These are phyloP conservation scores for Cairina moschata DNA, from an alignment of 2,113 vertebrate genomes.

Conservation along the genomic window DNA sequence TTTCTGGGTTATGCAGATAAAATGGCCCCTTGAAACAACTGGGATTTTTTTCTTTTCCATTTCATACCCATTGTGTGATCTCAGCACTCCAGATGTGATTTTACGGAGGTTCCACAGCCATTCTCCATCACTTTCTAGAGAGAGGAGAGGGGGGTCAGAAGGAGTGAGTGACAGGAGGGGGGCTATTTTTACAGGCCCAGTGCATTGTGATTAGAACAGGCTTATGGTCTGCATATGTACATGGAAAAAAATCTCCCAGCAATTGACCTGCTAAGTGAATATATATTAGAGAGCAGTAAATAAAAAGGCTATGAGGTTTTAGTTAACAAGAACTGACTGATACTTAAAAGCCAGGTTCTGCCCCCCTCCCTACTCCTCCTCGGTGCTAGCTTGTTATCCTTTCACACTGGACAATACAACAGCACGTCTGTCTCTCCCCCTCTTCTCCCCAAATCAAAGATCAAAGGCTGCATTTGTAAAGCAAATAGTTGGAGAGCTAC, in stretches of 20 bases:
- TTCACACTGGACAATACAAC: constrained; percentile 82
- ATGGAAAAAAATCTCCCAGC: constrained; percentile 55
- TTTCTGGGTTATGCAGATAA: constrained; percentile 54
- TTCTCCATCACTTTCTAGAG: constrained; percentile 58
- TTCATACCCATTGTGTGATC: constrained; percentile 26
- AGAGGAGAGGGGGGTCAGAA: constrained; percentile 30
- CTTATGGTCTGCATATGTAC: constrained; percentile 48
- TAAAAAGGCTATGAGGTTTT: constrained; percentile 68
- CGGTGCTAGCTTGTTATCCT: constrained; percentile 82
- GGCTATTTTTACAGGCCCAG: constrained; percentile 36
- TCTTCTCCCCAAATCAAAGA: constrained; percentile 94
- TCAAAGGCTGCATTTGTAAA: constrained; percentile 99
- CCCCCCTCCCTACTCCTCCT: constrained; percentile 77
- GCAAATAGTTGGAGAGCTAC: constrained; percentile 95
- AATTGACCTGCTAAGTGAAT: constrained; percentile 73
- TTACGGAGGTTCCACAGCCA: constrained; percentile 50
- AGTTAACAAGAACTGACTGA: constrained; percentile 80
- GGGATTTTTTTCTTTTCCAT: background rate
- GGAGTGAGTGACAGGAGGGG: background rate
- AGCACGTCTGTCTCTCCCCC: constrained; percentile 78
- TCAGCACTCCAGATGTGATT: constrained; percentile 55
- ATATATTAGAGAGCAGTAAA: constrained; percentile 61
- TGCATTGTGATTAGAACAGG: constrained; percentile 35
- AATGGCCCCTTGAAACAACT: constrained; percentile 44
- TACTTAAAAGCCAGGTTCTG: constrained; percentile 75